Base-by-base conservation (phyloP, 2,113 vertebrate genomes). In the Acrocephalus kingi region DNA sequence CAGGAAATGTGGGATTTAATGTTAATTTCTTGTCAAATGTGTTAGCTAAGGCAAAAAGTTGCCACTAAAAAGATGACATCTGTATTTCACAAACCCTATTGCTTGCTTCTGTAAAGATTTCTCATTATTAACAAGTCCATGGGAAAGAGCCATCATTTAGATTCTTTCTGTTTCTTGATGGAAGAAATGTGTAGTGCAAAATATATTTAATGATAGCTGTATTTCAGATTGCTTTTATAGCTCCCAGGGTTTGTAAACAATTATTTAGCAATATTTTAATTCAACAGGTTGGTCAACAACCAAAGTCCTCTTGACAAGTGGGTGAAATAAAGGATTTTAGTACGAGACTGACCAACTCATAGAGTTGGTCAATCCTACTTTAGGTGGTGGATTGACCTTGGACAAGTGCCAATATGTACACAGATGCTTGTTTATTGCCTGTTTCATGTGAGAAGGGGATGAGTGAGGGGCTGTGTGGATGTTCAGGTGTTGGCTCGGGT, bases 371-470 rank as follows among this genome's bases (percentile, higher is more conserved):
- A 14, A 16, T 67, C 24, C 23, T 18, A 28, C 24, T 61, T 68
- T 30, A 6, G 27, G 15, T n/a, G 33, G 23, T 55, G 20, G 25
- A 52, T 28, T 91, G 22, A 30, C 17, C 30, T 20, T 3, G 2
- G 19, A 33, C 49, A 59, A n/a, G 10, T 83, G 41, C 43, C 52
- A 24, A 15, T 46, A 41, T 17, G 25, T 19, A 25, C 16, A 37
- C 9, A 62, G 71, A 28, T 74, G 11, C 18, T 62, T 71, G 22
- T 13, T 88, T 33, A 51, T 90, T 75, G 56, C n/a, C 28, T 41
- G 16, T 71, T 55, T 75, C 31, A 13, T n/a, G 15, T 0, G 0
- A 52, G 41, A 51, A 3, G 0, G 3, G 4, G 5, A 14, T 28
- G 24, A 54, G 10, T 37, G 76, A 61, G 17, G 1, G 1, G 6